These are phyloP conservation scores for Cotesia glomerata DNA, from an alignment of 1,140 invertebrate genomes.

Conservation along the genomic window DNA sequence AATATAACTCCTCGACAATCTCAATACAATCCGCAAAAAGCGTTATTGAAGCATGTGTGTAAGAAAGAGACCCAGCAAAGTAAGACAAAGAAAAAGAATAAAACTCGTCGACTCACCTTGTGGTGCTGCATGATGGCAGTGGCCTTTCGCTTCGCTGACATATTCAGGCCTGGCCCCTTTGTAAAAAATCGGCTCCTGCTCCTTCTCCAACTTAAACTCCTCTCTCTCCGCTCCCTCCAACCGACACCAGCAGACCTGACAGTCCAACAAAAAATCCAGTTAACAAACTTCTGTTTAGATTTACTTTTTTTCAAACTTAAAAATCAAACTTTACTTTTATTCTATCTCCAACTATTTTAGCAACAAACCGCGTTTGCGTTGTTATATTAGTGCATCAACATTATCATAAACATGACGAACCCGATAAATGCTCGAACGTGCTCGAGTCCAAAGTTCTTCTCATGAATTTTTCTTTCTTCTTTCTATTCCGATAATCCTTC, in stretches of 20 bases:
- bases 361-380: too few relatives aligned
- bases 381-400: too few relatives aligned
- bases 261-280: too few relatives aligned
- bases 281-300: too few relatives aligned
- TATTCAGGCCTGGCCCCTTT: constrained; percentile 53
- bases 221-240: background rate
- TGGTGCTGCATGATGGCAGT: constrained; percentile 68
- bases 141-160: constrained; percentile 68
- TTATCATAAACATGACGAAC: background rate
- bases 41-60: constrained; percentile 13
- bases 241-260: background rate
- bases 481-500: background rate
- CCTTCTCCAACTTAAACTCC: background rate
- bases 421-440: background rate
- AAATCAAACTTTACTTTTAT: too few relatives aligned
- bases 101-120: constrained; percentile 61
- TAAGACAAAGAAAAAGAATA: constrained; percentile 26
- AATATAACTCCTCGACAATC: too few relatives aligned
- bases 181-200: constrained; percentile 21
- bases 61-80: background rate
- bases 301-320: too few relatives aligned
- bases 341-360: too few relatives aligned
- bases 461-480: too few relatives aligned
- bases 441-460: constrained; percentile 7
- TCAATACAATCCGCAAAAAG: constrained; percentile 23